Evolutionary conservation across 2,888 invertebrate species (phyloP).

Genomic region (Apotomis betuletana): DNA sequence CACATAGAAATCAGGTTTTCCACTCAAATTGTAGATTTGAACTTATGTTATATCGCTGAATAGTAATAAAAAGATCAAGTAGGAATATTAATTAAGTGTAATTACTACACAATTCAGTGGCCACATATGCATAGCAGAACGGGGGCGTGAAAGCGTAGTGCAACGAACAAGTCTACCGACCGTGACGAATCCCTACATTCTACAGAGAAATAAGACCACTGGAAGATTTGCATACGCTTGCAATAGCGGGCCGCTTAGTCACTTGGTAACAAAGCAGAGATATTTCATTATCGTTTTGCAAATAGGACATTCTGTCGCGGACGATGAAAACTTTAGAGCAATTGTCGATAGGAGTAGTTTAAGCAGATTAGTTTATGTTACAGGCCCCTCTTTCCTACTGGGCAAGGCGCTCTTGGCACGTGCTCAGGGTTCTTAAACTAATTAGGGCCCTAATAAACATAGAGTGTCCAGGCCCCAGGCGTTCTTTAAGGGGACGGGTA

Average conservation of each 20-base stretch:
- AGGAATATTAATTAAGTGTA: conserved; percentile 38
- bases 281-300: conserved; percentile 38
- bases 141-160: conserved; percentile 47
- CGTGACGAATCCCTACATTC: conserved; percentile 47
- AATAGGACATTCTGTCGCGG: conserved; percentile 23
- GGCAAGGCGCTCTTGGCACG: too few species aligned
- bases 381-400: too few species aligned
- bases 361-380: neutral
- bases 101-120: conserved; percentile 39
- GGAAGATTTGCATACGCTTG: conserved; percentile 41
- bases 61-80: conserved; percentile 20
- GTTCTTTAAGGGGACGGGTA: too few species aligned
- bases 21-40: conserved; percentile 2
- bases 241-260: conserved; percentile 34
- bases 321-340: conserved; percentile 21
- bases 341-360: conserved; percentile 14
- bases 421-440: too few species aligned
- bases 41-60: conserved; percentile 28
- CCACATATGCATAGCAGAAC: conserved; percentile 37
- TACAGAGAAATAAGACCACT: conserved; percentile 43
- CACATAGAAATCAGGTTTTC: conserved; percentile 18
- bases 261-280: conserved; percentile 32
- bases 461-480: too few species aligned
- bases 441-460: too few species aligned
- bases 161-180: conserved; percentile 38